Evolutionary conservation across 2,113 vertebrate species (phyloP), one percentile per base, ranked within the genome.

Genomic region (Choloepus hoffmanni): DNA sequence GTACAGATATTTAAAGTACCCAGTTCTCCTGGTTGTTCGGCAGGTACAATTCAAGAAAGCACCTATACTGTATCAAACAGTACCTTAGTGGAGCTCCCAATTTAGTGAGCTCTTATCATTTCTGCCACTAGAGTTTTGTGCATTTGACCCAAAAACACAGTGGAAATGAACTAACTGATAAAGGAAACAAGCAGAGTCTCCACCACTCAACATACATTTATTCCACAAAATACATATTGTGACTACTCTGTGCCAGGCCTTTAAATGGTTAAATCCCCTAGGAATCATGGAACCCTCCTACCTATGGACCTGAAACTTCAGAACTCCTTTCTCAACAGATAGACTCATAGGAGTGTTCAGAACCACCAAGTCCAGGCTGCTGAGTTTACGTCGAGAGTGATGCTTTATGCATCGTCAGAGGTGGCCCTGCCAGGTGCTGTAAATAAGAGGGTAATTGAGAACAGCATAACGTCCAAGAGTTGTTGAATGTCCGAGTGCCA

Each of bases 71-170:
- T 63, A 84, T 62, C 58, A 72, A 77, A 55, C 18, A 85, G 63
- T 88, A 18, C 33, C n/a, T 16, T 76, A 48, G 63, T 1, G 55
- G 60, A 85, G 10, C 55, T 81, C 13, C 48, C 7, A 90, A 16
- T 18, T 97, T n/a, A 81, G 9, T 73, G 30, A 18, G 24, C 24
- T 18, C 58, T 84, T 92, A 23, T 36, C n/a, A 77, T 95, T 92
- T 76, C 26, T 92, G 73, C 13, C 62, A 90, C 55, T 10, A 82
- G 60, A 76, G 36, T 88, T 86, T 87, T 92, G 36, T 88, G 58
- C 50, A 55, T 96, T 84, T 96, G 62, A 67, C 26, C 28, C 30
- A 36, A 65, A 84, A 86, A 85, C 55, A 65, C 48, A 84, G 60
- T 83, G 73, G 18, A 92, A 88, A 91, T 78, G 55, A 97, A 63